Conservation (phyloP, 2,888 invertebrate genomes). For the Tetramorium bicarinatum region DNA sequence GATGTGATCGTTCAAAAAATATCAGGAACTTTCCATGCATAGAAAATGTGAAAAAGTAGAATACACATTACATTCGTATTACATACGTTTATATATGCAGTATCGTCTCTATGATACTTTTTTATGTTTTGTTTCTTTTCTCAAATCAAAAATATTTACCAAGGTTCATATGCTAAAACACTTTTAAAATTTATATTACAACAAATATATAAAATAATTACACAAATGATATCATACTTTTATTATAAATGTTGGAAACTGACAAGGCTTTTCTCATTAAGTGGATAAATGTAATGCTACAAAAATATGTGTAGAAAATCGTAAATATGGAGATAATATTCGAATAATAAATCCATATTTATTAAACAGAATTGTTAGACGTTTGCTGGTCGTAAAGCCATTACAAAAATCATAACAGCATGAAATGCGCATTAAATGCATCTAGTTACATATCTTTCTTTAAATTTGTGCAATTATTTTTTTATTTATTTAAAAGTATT, state of each 20-base stretch:
- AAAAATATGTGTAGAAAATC: neutral
- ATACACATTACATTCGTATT: neutral
- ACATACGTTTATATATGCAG: neutral
- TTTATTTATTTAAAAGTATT: constrained; percentile 15
- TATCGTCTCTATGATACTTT: neutral
- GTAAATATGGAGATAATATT: neutral
- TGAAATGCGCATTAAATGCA: neutral
- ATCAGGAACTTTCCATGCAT: constrained; percentile 38
- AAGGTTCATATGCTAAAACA: neutral
- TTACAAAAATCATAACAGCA: constrained; percentile 8
- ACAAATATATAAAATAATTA: neutral
- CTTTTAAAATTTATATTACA: neutral
- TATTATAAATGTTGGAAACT: neutral
- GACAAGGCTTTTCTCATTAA: neutral
- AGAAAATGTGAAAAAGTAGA: constrained; percentile 24
- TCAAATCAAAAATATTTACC: neutral
- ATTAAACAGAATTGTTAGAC: neutral
- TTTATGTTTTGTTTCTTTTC: neutral
- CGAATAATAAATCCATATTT: constrained; percentile 17
- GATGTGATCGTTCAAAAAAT: constrained; percentile 22
- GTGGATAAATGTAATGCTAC: neutral
- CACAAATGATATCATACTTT: neutral
- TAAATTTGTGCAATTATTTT: neutral
- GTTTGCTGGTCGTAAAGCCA: neutral
- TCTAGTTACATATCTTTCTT: neutral